These are phyloP conservation scores for Paramormyrops kingsleyae DNA, from an alignment of 2,113 vertebrate species.

Conservation along the genomic window DNA sequence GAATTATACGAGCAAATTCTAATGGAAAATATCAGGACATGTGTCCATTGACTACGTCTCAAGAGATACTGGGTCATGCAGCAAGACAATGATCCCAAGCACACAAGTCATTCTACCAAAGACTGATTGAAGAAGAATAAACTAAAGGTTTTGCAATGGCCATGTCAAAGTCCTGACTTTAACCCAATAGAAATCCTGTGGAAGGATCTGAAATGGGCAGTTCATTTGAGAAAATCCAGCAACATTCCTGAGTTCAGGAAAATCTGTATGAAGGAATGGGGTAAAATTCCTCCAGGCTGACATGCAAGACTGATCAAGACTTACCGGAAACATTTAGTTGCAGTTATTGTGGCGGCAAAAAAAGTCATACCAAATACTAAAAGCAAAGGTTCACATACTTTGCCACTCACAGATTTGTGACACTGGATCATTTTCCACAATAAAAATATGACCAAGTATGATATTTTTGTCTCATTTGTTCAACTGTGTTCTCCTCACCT, in stretches of 20 bases:
- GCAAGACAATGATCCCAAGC: not conserved
- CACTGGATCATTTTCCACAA: not conserved
- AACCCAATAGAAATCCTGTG: not conserved
- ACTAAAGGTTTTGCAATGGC: not conserved
- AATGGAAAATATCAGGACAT: too few species aligned
- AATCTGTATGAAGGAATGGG: not conserved
- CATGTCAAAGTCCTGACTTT: not conserved
- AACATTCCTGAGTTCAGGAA: not conserved
- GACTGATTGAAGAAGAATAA: not conserved
- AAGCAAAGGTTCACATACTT: not conserved
- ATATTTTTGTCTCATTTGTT: not conserved
- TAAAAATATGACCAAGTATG: not conserved
- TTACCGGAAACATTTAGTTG: not conserved
- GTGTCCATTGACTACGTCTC: too few species aligned
- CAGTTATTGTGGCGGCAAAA: not conserved
- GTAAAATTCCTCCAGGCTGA: not conserved
- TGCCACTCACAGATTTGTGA: not conserved
- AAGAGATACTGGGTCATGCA: not conserved
- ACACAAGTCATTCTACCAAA: not conserved
- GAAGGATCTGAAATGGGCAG: not conserved
- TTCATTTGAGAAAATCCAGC: not conserved
- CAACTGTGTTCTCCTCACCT: not conserved
- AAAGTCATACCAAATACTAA: not conserved
- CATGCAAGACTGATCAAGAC: not conserved
- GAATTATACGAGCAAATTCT: too few species aligned